Conservation (phyloP, 1,140 invertebrate species). For the Trichonephila clavipes region DNA sequence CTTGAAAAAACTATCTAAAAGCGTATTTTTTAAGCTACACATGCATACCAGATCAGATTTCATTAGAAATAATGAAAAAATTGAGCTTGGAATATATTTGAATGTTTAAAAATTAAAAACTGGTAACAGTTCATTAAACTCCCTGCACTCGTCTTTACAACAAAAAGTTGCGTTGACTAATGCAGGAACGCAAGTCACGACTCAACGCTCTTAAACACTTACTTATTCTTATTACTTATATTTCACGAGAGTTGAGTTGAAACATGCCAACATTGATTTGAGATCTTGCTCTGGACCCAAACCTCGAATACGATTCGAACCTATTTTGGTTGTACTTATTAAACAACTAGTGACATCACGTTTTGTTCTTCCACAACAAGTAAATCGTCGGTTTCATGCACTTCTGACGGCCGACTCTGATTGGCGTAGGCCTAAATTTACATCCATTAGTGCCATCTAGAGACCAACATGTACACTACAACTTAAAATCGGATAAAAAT, state of each 20-base stretch:
- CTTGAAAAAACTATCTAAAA: too few relatives aligned
- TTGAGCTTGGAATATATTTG: background rate
- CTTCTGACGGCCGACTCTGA: too few relatives aligned
- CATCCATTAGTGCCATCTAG: too few relatives aligned
- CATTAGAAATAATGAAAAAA: background rate
- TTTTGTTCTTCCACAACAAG: too few relatives aligned
- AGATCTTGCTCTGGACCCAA: background rate
- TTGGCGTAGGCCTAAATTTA: too few relatives aligned
- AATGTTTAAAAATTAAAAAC: background rate
- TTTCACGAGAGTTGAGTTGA: conserved; percentile 26
- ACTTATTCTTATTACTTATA: conserved; percentile 22
- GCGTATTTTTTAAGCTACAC: too few relatives aligned
- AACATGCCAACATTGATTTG: background rate
- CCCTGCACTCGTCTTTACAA: conserved; percentile 32
- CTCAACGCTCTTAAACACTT: conserved; percentile 54
- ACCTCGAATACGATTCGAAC: background rate
- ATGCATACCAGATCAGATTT: too few relatives aligned
- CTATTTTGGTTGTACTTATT: background rate
- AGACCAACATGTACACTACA: too few relatives aligned
- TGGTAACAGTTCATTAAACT: conserved; percentile 25
- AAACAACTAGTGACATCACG: too few relatives aligned
- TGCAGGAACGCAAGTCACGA: conserved; percentile 43
- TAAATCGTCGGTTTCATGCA: too few relatives aligned
- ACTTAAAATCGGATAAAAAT: too few relatives aligned
- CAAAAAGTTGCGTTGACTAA: conserved; percentile 41